A percentile compares a stretch with the other conserved stretches of the same genome.
Conservation (phyloP, 2,888 invertebrate species). For the Siphlonurus alternatus region DNA sequence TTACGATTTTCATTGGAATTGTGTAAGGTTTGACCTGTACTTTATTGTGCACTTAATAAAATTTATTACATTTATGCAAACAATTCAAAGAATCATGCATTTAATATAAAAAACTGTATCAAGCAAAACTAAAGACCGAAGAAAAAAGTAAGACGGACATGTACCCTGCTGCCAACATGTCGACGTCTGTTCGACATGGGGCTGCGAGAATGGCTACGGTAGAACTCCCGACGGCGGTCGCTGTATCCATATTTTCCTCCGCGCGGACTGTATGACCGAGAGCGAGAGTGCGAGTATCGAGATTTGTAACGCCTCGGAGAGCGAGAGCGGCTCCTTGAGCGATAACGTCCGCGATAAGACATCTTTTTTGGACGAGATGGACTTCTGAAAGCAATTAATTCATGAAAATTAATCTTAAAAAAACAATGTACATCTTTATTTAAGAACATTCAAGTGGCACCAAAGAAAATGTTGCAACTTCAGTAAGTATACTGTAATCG, state of each 20-base stretch:
- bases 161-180: constrained; percentile 57
- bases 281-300: constrained; percentile 27
- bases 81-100: neutral
- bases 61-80: too few relatives aligned
- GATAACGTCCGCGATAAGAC: constrained; percentile 20
- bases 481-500: neutral
- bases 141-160: constrained; percentile 13
- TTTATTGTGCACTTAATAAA: too few relatives aligned
- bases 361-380: constrained; percentile 24
- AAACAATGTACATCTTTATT: too few relatives aligned
- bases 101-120: neutral
- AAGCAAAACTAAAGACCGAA: too few relatives aligned
- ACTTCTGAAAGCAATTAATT: constrained; percentile 25
- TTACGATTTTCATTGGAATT: too few relatives aligned
- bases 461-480: neutral
- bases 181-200: constrained; percentile 68
- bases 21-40: too few relatives aligned
- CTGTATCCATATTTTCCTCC: constrained; percentile 21
- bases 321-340: constrained; percentile 44
- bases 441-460: too few relatives aligned
- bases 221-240: constrained; percentile 32
- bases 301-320: constrained; percentile 20
- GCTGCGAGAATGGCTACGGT: constrained; percentile 52
- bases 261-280: constrained; percentile 36
- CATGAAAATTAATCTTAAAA: too few relatives aligned